Conservation (phyloP, 1,140 invertebrate species). For the Thaumatotibia leucotreta region DNA sequence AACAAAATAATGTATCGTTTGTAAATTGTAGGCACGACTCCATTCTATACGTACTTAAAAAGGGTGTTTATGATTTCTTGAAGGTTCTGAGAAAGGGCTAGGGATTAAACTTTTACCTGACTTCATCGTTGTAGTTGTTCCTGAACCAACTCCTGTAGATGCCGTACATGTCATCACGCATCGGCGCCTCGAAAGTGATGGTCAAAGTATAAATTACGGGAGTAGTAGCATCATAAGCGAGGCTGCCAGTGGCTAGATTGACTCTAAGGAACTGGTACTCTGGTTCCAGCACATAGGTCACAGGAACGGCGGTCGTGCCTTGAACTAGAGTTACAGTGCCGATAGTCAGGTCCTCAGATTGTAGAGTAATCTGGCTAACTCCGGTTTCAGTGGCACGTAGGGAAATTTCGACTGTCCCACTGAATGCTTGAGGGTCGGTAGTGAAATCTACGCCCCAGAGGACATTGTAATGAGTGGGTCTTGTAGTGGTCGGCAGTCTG, state of each 20-base stretch:
- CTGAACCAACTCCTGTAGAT: conserved; percentile 88
- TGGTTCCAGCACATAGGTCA: conserved; percentile 10
- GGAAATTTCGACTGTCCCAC: conserved; percentile 77
- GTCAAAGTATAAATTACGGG: conserved; percentile 56
- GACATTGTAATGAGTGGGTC: conserved; percentile 79
- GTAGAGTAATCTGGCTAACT: conserved; percentile 78
- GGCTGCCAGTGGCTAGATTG: conserved; percentile 30
- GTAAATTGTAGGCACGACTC: too few species aligned
- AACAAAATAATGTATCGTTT: too few species aligned
- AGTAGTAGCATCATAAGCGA: conserved; percentile 32
- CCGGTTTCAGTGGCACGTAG: conserved; percentile 44
- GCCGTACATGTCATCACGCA: conserved; percentile 81
- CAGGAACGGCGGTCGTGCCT: conserved; percentile 26
- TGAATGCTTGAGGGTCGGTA: conserved; percentile 58
- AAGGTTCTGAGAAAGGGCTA: too few species aligned
- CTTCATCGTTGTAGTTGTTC: conserved; percentile 28
- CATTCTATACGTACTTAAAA: too few species aligned
- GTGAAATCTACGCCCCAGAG: conserved; percentile 39
- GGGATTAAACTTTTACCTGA: conserved; percentile 37
- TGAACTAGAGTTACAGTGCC: conserved; percentile 37
- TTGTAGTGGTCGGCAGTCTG: conserved; percentile 78
- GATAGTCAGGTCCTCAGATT: conserved; percentile 78
- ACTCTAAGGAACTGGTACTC: conserved; percentile 44
- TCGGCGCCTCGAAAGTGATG: conserved; percentile 68
- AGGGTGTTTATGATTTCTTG: too few species aligned